Evolutionary conservation across 1,140 invertebrate genomes (phyloP).

Genomic region (Lysiphlebus fabarum): DNA sequence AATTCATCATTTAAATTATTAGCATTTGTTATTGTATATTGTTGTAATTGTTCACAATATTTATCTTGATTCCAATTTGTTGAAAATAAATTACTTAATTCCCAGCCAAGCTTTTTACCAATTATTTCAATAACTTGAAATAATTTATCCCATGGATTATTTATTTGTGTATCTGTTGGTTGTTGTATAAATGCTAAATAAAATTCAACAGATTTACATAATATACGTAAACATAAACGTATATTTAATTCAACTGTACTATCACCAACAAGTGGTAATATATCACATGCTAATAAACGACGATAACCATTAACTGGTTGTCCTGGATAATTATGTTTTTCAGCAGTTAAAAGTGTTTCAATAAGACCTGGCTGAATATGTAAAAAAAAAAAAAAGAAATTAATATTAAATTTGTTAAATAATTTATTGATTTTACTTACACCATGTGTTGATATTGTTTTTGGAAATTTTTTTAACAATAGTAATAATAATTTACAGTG

Average conservation of each 20-base stretch:
- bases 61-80: slow-evolving; percentile 44
- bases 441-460: slow-evolving; percentile 71
- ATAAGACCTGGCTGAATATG: slow-evolving; percentile 63
- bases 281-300: slow-evolving; percentile 70
- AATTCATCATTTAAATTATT: slow-evolving; percentile 42
- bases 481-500: slow-evolving; percentile 77
- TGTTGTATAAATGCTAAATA: slow-evolving; percentile 64
- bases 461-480: slow-evolving; percentile 76
- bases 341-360: slow-evolving; percentile 72
- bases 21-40: slow-evolving; percentile 38
- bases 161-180: slow-evolving; percentile 64
- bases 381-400: slow-evolving; percentile 11
- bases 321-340: slow-evolving; percentile 66
- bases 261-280: slow-evolving; percentile 68
- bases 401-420: slow-evolving; percentile 13
- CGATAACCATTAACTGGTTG: slow-evolving; percentile 70
- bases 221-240: slow-evolving; percentile 65
- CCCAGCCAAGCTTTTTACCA: slow-evolving; percentile 78
- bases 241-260: slow-evolving; percentile 61
- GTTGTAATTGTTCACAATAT: slow-evolving; percentile 47
- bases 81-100: slow-evolving; percentile 57
- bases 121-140: slow-evolving; percentile 73
- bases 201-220: slow-evolving; percentile 61
- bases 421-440: slow-evolving; percentile 50
- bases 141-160: slow-evolving; percentile 75